These are phyloP conservation scores for Oryzias melastigma DNA, from an alignment of 2,113 vertebrate genomes.

Conservation along the genomic window DNA sequence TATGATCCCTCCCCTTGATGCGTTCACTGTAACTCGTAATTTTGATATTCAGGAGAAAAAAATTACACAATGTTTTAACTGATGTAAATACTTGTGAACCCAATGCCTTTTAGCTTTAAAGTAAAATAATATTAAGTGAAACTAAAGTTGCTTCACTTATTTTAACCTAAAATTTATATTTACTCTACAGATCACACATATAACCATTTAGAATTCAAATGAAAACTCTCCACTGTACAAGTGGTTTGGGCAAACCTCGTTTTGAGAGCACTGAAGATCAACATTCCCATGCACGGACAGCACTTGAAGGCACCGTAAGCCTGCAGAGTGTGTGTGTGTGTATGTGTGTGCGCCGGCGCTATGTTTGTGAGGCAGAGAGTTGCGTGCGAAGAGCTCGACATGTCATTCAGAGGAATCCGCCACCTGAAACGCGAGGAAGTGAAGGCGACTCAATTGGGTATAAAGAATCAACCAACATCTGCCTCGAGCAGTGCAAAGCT, in stretches of 20 bases:
- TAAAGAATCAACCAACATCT: conserved; percentile 82
- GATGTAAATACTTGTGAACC: too few species aligned
- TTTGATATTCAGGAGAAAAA: neutral
- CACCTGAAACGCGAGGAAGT: conserved; percentile 84
- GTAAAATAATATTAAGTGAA: too few species aligned
- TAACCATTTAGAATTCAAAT: neutral
- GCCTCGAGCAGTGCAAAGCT: conserved; percentile 65
- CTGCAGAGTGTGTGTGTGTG: conserved; percentile 21
- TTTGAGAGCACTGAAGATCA: neutral
- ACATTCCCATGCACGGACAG: conserved; percentile 2
- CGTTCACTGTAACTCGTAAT: neutral
- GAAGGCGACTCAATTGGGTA: conserved; percentile 79
- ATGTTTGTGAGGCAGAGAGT: conserved; percentile 77
- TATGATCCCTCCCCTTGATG: neutral
- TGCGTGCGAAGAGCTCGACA: conserved; percentile 84
- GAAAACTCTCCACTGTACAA: too few species aligned
- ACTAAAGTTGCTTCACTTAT: too few species aligned
- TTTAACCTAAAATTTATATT: neutral
- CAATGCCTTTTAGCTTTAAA: too few species aligned
- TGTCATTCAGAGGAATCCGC: conserved; percentile 84
- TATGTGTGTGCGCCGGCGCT: conserved; percentile 27
- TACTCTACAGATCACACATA: neutral
- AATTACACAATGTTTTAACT: too few species aligned
- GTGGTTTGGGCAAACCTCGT: neutral
- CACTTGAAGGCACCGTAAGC: conserved; percentile 41